phyloP scores from a whole-genome alignment of 35 echinoderm and acorn worm genomes.

The Heliocidaris erythrogramma region DNA sequence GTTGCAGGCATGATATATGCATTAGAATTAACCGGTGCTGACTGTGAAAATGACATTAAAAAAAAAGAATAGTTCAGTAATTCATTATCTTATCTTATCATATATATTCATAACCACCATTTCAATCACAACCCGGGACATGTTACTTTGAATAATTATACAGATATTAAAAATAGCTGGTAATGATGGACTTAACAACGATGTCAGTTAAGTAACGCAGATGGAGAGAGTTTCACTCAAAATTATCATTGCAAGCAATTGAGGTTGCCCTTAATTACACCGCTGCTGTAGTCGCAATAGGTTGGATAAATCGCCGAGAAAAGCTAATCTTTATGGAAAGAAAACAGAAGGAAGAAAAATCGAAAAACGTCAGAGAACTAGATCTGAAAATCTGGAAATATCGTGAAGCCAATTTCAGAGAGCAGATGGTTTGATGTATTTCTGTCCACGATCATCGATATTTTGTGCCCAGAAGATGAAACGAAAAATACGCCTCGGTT shows the following conservation, averaged over 20 bases:
- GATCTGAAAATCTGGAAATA: neutral
- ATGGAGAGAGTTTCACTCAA: too few relatives aligned
- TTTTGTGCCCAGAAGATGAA: neutral
- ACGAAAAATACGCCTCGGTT: neutral
- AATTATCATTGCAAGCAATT: too few relatives aligned
- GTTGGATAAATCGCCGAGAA: neutral
- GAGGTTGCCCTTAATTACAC: too few relatives aligned
- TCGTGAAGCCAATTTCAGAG: neutral
- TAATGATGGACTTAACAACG: too few relatives aligned
- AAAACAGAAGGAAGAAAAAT: constrained; percentile 2
- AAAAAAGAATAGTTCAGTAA: too few relatives aligned
- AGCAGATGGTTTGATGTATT: constrained; percentile 11
- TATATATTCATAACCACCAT: neutral
- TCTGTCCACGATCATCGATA: neutral
- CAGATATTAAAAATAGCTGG: too few relatives aligned
- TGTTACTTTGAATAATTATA: too few relatives aligned
- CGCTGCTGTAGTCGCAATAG: neutral
- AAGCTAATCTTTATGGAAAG: neutral
- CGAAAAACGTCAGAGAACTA: neutral
- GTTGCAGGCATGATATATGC: too few relatives aligned
- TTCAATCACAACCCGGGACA: neutral
- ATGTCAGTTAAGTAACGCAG: too few relatives aligned
- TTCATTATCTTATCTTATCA: too few relatives aligned
- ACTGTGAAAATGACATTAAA: too few relatives aligned
- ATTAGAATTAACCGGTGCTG: too few relatives aligned